A percentile compares a stretch with the other conserved stretches of the same genome.
These are phyloP conservation scores for Caenorhabditis sp. DNA, from an alignment of 2,888 invertebrate species.

Conservation along the genomic window DNA sequence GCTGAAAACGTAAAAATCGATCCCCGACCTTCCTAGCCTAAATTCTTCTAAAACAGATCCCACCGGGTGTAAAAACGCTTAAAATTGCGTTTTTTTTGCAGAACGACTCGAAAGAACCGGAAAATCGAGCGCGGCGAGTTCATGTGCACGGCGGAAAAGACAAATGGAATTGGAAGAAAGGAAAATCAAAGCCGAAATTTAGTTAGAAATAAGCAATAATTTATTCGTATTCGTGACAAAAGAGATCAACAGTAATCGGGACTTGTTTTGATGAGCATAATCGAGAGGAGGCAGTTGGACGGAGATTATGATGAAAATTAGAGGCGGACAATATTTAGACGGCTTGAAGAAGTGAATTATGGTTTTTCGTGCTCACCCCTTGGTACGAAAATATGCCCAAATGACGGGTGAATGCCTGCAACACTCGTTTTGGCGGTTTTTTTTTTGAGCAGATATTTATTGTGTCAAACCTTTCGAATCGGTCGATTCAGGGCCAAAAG, in stretches of 20 bases:
- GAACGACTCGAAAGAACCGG: conserved; percentile 10
- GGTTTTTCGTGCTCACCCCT: conserved; percentile 57
- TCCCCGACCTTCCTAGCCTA: too few species aligned
- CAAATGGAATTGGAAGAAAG: conserved; percentile 53
- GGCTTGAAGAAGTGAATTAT: conserved; percentile 54
- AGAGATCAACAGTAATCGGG: not conserved
- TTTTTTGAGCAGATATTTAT: too few species aligned
- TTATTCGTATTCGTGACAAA: not conserved
- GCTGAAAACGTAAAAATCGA: too few species aligned
- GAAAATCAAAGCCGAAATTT: conserved; percentile 46
- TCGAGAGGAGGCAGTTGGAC: conserved; percentile 15
- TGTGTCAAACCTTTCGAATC: conserved; percentile 63
- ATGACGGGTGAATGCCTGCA: conserved; percentile 51
- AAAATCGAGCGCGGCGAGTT: conserved; percentile 20
- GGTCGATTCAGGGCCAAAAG: conserved; percentile 65
- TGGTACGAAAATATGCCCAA: conserved; percentile 41
- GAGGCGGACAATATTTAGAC: conserved; percentile 7
- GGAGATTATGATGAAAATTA: not conserved
- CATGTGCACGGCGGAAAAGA: conserved; percentile 51
- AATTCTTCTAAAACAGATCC: too few species aligned
- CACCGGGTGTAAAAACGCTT: too few species aligned
- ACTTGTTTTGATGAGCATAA: not conserved
- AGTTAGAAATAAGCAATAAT: too few species aligned
- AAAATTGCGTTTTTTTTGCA: not conserved
- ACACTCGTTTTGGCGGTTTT: too few species aligned